Percentiles rank a stretch among this genome's conserved stretches.
Evolutionary conservation across 2,113 vertebrate species (phyloP).

Genomic region (Anseranas semipalmata): DNA sequence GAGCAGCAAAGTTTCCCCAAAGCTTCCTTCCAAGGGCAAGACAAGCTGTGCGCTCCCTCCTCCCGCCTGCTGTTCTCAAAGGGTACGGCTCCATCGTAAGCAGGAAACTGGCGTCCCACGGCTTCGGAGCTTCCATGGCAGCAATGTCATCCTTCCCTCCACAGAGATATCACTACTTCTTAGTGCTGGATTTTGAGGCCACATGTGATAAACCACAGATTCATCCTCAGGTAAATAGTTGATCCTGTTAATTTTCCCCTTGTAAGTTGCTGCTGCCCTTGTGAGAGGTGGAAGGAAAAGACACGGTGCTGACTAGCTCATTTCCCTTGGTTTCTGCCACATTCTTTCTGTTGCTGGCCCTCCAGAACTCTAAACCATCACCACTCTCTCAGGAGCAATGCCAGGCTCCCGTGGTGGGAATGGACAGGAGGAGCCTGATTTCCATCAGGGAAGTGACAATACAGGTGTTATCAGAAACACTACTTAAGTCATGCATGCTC

Average conservation of each 20-base stretch:
- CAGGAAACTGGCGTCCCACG: conserved; percentile 85
- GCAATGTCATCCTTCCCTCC: conserved; percentile 86
- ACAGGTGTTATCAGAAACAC: background rate
- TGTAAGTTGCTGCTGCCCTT: conserved; percentile 11
- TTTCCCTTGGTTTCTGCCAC: background rate
- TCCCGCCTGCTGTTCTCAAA: conserved; percentile 72
- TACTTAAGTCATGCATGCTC: background rate
- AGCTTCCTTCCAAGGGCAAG: conserved; percentile 78
- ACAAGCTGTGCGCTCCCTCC: conserved; percentile 70
- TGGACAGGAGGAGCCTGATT: background rate
- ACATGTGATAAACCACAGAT: conserved; percentile 86
- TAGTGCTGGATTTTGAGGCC: conserved; percentile 89
- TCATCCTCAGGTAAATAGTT: conserved; percentile 84
- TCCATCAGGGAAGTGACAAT: background rate
- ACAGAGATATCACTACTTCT: conserved; percentile 88
- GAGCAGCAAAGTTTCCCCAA: conserved; percentile 79
- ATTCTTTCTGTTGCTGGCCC: background rate
- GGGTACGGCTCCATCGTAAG: conserved; percentile 77
- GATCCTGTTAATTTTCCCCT: conserved; percentile 1
- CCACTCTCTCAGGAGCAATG: background rate
- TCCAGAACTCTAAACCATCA: background rate
- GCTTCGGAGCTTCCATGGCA: conserved; percentile 84
- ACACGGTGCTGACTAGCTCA: background rate
- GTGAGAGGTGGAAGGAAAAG: conserved; percentile 28
- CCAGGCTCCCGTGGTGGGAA: background rate